A percentile compares a stretch with the other conserved stretches of the same genome.
phyloP scores from a whole-genome alignment of 2,888 invertebrate genomes.

The Cantharis rufa region DNA sequence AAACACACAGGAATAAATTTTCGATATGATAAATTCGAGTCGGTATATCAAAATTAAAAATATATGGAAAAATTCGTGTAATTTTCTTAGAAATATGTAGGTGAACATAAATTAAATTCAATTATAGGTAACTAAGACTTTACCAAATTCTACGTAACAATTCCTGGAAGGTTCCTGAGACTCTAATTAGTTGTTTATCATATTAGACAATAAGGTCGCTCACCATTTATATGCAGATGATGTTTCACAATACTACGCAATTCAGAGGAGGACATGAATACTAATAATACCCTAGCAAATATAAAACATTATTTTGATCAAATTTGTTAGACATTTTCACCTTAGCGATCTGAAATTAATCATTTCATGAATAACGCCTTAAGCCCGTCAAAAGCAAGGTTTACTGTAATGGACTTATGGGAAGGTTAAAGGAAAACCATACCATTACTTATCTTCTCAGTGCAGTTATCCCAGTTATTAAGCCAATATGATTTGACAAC shows the following conservation, averaged over 20 bases:
- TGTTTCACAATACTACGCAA: neutral
- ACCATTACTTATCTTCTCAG: neutral
- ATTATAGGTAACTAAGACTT: neutral
- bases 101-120: neutral
- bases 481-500: neutral
- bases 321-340: neutral
- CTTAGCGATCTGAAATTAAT: neutral
- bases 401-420: neutral
- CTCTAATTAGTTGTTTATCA: neutral
- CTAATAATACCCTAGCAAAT: neutral
- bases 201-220: neutral
- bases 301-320: neutral
- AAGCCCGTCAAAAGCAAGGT: neutral
- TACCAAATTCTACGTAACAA: neutral
- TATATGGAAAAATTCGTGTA: neutral
- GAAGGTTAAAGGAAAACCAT: neutral
- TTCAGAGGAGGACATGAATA: neutral
- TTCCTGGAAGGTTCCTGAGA: neutral
- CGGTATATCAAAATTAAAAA: neutral
- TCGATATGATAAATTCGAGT: neutral
- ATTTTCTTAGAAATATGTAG: too few species aligned
- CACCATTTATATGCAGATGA: neutral
- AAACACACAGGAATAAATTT: neutral
- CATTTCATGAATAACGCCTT: neutral
- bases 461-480: neutral